Percentiles rank a stretch among this genome's conserved stretches.
These are phyloP conservation scores for Crax fasciolata DNA, from an alignment of 2,797 vertebrate species.

Conservation along the genomic window DNA sequence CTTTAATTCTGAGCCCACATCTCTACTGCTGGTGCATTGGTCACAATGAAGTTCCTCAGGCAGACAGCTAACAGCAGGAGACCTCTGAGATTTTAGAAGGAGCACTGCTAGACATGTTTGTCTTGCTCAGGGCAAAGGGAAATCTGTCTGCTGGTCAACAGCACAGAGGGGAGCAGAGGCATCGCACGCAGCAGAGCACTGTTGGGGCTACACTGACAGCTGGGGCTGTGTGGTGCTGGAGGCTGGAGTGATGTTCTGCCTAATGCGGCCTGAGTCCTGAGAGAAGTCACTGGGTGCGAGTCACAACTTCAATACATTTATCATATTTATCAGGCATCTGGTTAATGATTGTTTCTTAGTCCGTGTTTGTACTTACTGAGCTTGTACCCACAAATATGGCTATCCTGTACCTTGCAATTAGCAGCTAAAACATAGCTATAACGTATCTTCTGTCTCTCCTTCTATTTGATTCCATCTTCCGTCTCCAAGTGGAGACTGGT, in stretches of 20 bases:
- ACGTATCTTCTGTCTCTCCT: not conserved
- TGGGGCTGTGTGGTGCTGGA: fast-evolving
- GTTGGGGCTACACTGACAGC: fast-evolving
- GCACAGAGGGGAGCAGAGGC: not conserved
- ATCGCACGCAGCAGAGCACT: not conserved
- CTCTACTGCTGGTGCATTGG: not conserved
- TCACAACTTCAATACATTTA: not conserved
- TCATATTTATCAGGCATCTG: not conserved
- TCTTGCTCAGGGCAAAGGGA: not conserved
- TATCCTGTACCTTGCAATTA: not conserved
- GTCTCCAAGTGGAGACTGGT: not conserved
- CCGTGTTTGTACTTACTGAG: not conserved
- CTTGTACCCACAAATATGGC: not conserved
- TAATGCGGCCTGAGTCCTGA: not conserved
- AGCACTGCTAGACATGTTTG: not conserved
- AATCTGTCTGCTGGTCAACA: not conserved
- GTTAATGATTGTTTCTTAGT: not conserved
- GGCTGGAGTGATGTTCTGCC: not conserved
- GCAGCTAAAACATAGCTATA: not conserved
- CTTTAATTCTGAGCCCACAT: not conserved
- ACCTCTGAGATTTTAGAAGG: not conserved
- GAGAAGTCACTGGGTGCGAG: not conserved
- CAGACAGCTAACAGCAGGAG: not conserved
- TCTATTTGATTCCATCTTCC: not conserved
- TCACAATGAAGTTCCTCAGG: not conserved